Base-by-base conservation (phyloP, 2,888 invertebrate species). In the Phengaris arion region DNA sequence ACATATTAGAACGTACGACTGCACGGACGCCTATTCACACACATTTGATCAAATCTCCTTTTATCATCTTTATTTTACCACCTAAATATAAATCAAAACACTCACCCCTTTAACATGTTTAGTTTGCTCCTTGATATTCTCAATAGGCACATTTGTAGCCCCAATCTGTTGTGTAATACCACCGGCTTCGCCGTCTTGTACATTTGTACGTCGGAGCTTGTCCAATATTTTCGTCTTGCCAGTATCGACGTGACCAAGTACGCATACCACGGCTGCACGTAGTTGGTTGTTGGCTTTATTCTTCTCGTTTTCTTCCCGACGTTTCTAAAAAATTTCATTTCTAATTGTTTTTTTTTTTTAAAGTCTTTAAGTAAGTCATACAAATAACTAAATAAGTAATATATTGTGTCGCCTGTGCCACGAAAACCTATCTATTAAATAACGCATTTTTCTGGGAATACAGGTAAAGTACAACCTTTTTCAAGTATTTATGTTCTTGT, bases 101-200 rank as follows among this genome's bases (percentile, higher is more conserved):
- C 95, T 94, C 88, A 97, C 97, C 84, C 96, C 97, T 93, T 98
- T 98, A 12, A 99, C 98, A 92, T 98, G 97, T 89, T 96, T 98
- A 12, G 98, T 97, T 86, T 99, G 98, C 81, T 99, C 99, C 84
- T 96, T 96, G 81, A 99, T 98, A 70, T 99, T 98, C 75, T 98
- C 98, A 77, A 98, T 97, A 3, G 99, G 99, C 46, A 99, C 99
- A 91, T 99, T 99, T 7, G 99, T 99, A 22, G 99, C 99, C 79
- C 99, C 99, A 81, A 99, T 99, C 94, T 99, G 99, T 87, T 99
- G 99, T 0, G 99, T 99, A 79, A 99, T 99, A 79, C 99, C 99
- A 69, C 99, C 99, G 2, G 99, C 99, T 93, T 99, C 99, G 0
- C 98, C 97, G 81, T 98, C 98, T 86, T 98, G 98, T 0, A 98